Conservation (phyloP, 1,140 invertebrate species). For the Trichogramma pretiosum region DNA sequence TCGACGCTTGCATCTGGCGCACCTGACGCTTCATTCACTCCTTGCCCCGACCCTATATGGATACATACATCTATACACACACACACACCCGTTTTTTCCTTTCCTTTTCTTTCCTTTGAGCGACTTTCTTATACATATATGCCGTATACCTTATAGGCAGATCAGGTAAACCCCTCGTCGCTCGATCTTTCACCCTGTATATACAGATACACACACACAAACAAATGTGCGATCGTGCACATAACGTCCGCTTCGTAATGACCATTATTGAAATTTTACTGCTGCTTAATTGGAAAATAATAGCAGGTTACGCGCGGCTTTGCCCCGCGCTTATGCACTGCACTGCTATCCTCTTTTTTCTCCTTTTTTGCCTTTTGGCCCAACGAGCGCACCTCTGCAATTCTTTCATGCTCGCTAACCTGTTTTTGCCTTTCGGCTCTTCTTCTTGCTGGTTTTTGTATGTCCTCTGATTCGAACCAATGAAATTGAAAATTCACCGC, state of each 20-base stretch:
- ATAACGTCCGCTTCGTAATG: conserved; percentile 44
- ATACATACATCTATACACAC: conserved; percentile 24
- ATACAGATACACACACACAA: too few relatives aligned
- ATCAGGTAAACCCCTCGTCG: too few relatives aligned
- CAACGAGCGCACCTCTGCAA: too few relatives aligned
- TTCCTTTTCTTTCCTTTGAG: conserved; percentile 7
- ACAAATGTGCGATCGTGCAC: conserved; percentile 23
- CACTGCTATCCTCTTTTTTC: neutral
- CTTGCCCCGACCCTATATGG: conserved; percentile 11
- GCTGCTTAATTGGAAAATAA: conserved; percentile 46
- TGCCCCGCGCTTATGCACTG: neutral
- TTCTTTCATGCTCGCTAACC: too few relatives aligned
- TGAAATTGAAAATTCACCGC: too few relatives aligned
- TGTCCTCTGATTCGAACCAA: too few relatives aligned
- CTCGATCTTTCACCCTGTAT: conserved; percentile 28
- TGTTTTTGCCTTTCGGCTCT: neutral
- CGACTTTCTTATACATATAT: too few relatives aligned
- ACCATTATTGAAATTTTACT: conserved; percentile 48
- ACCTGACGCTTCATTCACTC: conserved; percentile 38
- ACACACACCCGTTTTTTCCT: conserved; percentile 20
- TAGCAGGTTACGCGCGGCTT: conserved; percentile 28
- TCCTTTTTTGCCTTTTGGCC: neutral
- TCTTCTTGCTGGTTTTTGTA: neutral
- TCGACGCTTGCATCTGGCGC: conserved; percentile 42
- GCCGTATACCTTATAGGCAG: too few relatives aligned